Percentiles rank a stretch among this genome's conserved stretches.
These are phyloP conservation scores for Platynereis dumerilii DNA, from an alignment of 2,888 invertebrate genomes.

Conservation along the genomic window DNA sequence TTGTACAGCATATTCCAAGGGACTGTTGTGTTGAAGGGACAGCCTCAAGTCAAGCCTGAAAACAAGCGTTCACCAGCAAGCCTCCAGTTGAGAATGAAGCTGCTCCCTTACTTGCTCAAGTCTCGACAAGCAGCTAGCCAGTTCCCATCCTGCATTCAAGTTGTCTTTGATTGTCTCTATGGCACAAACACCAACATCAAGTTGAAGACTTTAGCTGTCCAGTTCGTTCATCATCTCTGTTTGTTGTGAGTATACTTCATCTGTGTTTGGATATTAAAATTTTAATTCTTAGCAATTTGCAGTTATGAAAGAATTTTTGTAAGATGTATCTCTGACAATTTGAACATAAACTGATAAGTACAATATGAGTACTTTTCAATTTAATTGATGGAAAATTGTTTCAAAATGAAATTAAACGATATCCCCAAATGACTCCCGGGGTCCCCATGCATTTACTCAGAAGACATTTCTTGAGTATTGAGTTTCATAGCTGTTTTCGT, in stretches of 20 bases:
- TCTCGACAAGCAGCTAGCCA: slow-evolving; percentile 63
- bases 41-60: slow-evolving; percentile 65
- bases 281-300: neutral
- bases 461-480: too few relatives aligned
- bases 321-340: too few relatives aligned
- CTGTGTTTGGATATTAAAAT: neutral
- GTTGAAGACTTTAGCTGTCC: slow-evolving; percentile 80
- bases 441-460: too few relatives aligned
- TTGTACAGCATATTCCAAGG: slow-evolving; percentile 83
- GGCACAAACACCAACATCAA: slow-evolving; percentile 83
- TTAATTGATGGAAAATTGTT: too few relatives aligned
- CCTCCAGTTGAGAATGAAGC: slow-evolving; percentile 82
- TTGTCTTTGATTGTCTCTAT: slow-evolving; percentile 86
- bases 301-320: too few relatives aligned
- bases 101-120: slow-evolving; percentile 81
- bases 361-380: too few relatives aligned
- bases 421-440: too few relatives aligned
- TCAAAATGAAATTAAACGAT: too few relatives aligned
- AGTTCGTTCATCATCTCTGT: slow-evolving; percentile 81
- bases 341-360: too few relatives aligned
- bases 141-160: slow-evolving; percentile 80
- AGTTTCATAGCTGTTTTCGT: neutral
- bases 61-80: slow-evolving; percentile 80
- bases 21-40: slow-evolving; percentile 67
- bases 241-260: slow-evolving; percentile 72